A percentile compares a stretch with the other conserved stretches of the same genome.
phyloP scores from a whole-genome alignment of 1,140 invertebrate genomes.

The Prorops nasuta region DNA sequence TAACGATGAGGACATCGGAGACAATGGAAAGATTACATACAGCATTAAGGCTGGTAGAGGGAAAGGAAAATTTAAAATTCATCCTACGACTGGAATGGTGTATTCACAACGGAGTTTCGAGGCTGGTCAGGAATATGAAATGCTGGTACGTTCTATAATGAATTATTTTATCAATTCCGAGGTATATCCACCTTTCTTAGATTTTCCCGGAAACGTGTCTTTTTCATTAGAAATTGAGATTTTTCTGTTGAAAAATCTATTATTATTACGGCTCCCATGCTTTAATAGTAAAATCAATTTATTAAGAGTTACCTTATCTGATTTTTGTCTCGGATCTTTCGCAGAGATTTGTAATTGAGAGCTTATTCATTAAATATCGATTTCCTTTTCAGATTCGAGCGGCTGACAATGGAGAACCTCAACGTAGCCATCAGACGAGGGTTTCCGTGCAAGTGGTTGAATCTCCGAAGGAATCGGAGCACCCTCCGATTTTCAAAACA shows the following conservation, averaged over 20 bases:
- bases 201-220: too few relatives aligned
- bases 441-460: constrained; percentile 69
- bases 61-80: constrained; percentile 75
- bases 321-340: too few relatives aligned
- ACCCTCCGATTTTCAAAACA: constrained; percentile 66
- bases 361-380: too few relatives aligned
- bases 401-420: constrained; percentile 72
- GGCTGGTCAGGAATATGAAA: constrained; percentile 74
- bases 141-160: constrained; percentile 64
- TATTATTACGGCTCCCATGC: too few relatives aligned
- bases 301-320: too few relatives aligned
- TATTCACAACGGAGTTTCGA: constrained; percentile 69
- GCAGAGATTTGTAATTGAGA: too few relatives aligned
- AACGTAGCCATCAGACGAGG: constrained; percentile 67
- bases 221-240: too few relatives aligned
- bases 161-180: neutral
- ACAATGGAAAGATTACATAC: constrained; percentile 79
- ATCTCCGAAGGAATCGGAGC: constrained; percentile 60
- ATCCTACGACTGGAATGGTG: constrained; percentile 77
- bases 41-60: constrained; percentile 74
- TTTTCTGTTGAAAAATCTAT: too few relatives aligned
- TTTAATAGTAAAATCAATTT: too few relatives aligned
- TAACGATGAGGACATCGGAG: constrained; percentile 77
- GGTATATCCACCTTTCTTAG: too few relatives aligned
- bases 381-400: constrained; percentile 69